Conservation (phyloP, 1,140 invertebrate genomes). For the Heliconius nattereri region DNA sequence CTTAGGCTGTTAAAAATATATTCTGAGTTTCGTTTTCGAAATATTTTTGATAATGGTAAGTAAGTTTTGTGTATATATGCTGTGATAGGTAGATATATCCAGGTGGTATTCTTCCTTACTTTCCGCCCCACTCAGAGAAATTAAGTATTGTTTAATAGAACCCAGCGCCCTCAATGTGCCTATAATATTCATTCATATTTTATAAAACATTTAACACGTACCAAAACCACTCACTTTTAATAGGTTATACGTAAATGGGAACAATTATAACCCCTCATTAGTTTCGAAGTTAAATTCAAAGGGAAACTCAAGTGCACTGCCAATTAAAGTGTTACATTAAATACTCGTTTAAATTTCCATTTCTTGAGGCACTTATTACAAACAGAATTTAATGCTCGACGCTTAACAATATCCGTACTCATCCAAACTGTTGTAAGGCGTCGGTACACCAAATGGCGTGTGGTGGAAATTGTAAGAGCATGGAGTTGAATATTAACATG, state of each 20-base stretch:
- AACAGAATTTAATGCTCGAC: conserved; percentile 46
- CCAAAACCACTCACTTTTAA: background rate
- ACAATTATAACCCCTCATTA: conserved; percentile 13
- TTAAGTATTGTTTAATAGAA: background rate
- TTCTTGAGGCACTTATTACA: conserved; percentile 34
- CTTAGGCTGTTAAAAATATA: too few species aligned
- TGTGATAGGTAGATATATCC: too few species aligned
- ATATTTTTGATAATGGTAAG: too few species aligned
- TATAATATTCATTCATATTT: background rate
- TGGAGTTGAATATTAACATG: background rate
- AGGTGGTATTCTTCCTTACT: too few species aligned
- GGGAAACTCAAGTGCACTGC: conserved; percentile 25
- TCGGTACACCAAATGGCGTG: conserved; percentile 33
- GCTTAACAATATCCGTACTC: conserved; percentile 51
- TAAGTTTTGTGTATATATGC: too few species aligned
- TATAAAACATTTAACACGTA: conserved; percentile 1
- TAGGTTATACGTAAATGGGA: background rate
- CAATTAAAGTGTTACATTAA: conserved; percentile 33
- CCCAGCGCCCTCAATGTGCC: background rate
- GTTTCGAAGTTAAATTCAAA: conserved; percentile 24
- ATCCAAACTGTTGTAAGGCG: conserved; percentile 40
- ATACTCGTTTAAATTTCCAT: conserved; percentile 39
- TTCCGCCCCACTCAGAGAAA: background rate
- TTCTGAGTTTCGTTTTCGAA: too few species aligned
- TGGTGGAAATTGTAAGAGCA: conserved; percentile 20